Evolutionary conservation across 2,888 invertebrate genomes (phyloP).

Genomic region (Bellardia bayeri): DNA sequence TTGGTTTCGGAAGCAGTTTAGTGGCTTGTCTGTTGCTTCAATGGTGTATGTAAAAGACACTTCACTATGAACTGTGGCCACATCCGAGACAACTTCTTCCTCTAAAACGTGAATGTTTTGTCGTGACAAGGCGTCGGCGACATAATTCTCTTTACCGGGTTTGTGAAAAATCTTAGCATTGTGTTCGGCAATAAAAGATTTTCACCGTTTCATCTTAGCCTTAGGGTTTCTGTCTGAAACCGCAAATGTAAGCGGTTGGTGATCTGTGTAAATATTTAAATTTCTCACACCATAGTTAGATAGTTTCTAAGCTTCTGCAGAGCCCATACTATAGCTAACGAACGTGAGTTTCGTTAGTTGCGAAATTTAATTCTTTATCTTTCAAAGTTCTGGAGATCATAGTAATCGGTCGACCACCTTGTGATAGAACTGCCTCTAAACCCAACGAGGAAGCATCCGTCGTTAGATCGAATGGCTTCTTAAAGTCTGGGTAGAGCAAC

Average conservation of each 20-base stretch:
- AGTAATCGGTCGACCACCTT: conserved; percentile 64
- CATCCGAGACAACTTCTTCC: not conserved
- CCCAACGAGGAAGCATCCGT: conserved; percentile 47
- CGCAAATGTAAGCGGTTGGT: conserved; percentile 8
- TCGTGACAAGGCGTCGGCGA: conserved; percentile 48
- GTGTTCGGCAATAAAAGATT: not conserved
- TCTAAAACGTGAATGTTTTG: conserved; percentile 44
- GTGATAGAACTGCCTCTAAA: conserved; percentile 64
- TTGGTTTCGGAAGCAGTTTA: conserved; percentile 33
- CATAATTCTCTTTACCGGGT: conserved; percentile 48
- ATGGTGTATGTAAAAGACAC: conserved; percentile 9
- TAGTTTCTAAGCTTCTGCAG: conserved; percentile 54
- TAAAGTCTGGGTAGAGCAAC: conserved; percentile 64
- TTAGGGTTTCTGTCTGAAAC: conserved; percentile 10
- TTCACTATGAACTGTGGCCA: conserved; percentile 19
- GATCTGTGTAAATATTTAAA: conserved; percentile 19
- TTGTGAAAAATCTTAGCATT: conserved; percentile 43
- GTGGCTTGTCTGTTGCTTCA: not conserved
- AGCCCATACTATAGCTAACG: conserved; percentile 65
- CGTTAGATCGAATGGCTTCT: conserved; percentile 51
- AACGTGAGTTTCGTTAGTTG: conserved; percentile 64
- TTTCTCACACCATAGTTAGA: conserved; percentile 54
- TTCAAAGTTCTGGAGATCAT: conserved; percentile 55
- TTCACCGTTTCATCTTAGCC: conserved; percentile 8
- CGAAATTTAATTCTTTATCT: conserved; percentile 52